phyloP scores from a whole-genome alignment of 1,140 invertebrate species.

The Penaeus vannamei region DNA sequence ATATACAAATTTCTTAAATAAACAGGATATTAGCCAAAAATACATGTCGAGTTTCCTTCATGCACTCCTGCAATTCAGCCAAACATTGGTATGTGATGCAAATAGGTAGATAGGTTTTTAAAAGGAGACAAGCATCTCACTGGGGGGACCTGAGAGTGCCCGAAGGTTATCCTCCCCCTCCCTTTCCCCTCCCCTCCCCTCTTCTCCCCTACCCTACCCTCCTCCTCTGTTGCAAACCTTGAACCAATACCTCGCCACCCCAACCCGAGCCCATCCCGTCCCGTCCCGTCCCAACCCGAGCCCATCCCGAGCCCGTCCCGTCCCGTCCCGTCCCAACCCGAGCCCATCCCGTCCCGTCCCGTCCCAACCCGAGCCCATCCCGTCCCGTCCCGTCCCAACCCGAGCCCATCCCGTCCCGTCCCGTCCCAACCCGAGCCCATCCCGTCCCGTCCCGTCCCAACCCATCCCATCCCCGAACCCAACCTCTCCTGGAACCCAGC shows the following conservation, averaged over 20 bases:
- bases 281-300: constrained; percentile 54
- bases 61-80: too few relatives aligned
- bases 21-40: too few relatives aligned
- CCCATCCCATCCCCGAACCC: too few relatives aligned
- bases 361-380: not conserved
- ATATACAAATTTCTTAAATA: too few relatives aligned
- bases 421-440: too few relatives aligned
- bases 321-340: not conserved
- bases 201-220: not conserved
- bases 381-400: not conserved
- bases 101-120: too few relatives aligned
- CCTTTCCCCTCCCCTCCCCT: constrained; percentile 71
- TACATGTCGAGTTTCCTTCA: too few relatives aligned
- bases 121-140: too few relatives aligned
- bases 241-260: not conserved
- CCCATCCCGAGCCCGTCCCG: not conserved
- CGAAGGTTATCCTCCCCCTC: constrained; percentile 70
- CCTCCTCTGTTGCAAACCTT: not conserved
- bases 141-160: too few relatives aligned
- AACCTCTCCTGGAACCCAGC: too few relatives aligned
- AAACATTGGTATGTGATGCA: too few relatives aligned
- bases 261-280: not conserved
- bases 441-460: too few relatives aligned
- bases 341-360: not conserved
- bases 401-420: not conserved